Evolutionary conservation across 2,888 invertebrate genomes (phyloP), one percentile per base, ranked within the genome.

Genomic region (Schizotus pectinicornis): DNA sequence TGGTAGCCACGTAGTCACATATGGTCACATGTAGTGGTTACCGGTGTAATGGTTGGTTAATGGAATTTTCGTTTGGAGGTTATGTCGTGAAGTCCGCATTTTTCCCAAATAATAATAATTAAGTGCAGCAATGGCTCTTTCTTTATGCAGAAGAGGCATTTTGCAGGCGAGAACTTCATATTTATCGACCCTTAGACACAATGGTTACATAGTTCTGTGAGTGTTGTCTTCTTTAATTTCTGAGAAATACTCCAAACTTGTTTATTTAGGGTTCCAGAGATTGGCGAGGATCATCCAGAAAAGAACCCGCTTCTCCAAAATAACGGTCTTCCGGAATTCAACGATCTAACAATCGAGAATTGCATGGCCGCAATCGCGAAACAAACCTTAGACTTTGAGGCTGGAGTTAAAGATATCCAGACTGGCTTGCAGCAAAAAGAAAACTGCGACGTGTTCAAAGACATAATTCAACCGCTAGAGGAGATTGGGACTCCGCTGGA

Each of bases 351-450:
- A 1, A 89, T 93, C 42, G 92, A 94, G 77, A 91, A 91, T 79
- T 94, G 94, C 76, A 84, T 92, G 57, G 90, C 90, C 1, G 90
- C 92, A 3, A 88, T 95, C 66, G 93, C 91, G 31, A 92, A 89
- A 76, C 89, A 93, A 71, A 86, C 92, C 0, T 80, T 92, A 32
- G 90, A 92, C 56, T 91, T 91, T 72, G 95, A 96, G 79, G 86
- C 88, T 68, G 85, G 86, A 9, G 84, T 94, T 0, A 84, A 84
- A 72, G 82, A 85, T 35, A 79, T 94, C 46, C 94, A 92, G 74
- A 81, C 83, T 47, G 78, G 81, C 33, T 70, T 89, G 13, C 72
- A 78, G 70, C 76, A 67, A 67, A 75, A 69, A 11, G 61, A 74
- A 8, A 74, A 82, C 38, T 81, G 82, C 66, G 84, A 89, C 77